These are phyloP conservation scores for Crotalus tigris DNA, from an alignment of 2,113 vertebrate genomes.

Conservation along the genomic window DNA sequence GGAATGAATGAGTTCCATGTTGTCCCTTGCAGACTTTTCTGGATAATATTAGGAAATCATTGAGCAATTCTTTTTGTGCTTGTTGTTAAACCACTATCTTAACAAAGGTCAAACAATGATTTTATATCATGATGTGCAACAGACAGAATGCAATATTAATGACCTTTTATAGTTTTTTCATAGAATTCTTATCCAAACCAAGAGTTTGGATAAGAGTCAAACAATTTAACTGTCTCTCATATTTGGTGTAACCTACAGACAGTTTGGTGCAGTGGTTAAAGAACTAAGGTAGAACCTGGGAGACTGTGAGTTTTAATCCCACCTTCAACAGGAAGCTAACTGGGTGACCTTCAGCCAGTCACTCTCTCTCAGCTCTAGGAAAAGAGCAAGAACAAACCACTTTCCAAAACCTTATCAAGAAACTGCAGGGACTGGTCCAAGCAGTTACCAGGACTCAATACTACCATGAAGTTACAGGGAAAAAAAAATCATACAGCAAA, in stretches of 20 bases:
- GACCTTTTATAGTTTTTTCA: background rate
- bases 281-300: background rate
- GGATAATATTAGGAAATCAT: background rate
- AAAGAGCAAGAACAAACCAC: background rate
- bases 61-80: background rate
- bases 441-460: background rate
- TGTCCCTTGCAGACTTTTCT: background rate
- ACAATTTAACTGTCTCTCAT: background rate
- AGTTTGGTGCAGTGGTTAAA: background rate
- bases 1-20: background rate
- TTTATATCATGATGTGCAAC: background rate
- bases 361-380: background rate
- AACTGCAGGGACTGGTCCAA: background rate
- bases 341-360: background rate
- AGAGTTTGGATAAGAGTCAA: background rate
- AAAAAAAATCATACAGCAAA: background rate
- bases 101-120: background rate
- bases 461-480: background rate
- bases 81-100: background rate
- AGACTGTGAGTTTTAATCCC: background rate
- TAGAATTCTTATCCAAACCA: background rate
- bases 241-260: background rate
- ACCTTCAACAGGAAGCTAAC: background rate
- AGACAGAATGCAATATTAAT: background rate
- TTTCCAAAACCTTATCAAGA: background rate